Evolutionary conservation across 1,140 invertebrate species (phyloP), one percentile per base, ranked within the genome.

Genomic region (Heliconius eleuchia): DNA sequence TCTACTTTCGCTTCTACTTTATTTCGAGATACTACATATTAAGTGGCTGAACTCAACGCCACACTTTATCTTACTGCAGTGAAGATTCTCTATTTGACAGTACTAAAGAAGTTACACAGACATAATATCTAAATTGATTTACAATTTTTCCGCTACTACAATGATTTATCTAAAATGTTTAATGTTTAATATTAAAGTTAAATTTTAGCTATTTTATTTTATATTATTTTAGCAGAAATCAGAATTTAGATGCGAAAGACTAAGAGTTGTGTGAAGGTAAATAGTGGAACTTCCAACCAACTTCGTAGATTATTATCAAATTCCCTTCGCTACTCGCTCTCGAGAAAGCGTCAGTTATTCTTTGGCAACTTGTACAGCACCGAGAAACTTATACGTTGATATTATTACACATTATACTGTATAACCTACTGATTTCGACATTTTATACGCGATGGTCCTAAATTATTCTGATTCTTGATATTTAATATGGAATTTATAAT

Each of bases 261-360:
- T 79, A 71, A 70, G 46, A 74, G 73, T 71, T 75, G 60, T 73
- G 73, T 57, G 73, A 79, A 79, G 78, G 78, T 79, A 79, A 79
- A 79, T 79, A 79, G 74, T 79, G 78, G 73, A 79, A 79, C 73
- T 79, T 79, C 18, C 55, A 39, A 75, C 60, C 78, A 79, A 79
- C 73, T 79, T 79, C 52, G 73, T 75, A 79, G 78, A 76, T 80
- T 80, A 82, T 81, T 83, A 83, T 85, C 81, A 85, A 83, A 83
- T 84, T 84, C 80, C 79, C 74, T 79, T 79, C 75, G 77, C 74
- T 71, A 71, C 76, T 74, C 71, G 39, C 76, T 74, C 77, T 19
- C 19, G 73, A 50, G 74, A 72, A 82, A 66, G 74, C 78, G 78
- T 77, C 81, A 79, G 81, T 79, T 82, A 82, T 82, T 82, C 81